Evolutionary conservation across 2,888 invertebrate species (phyloP), one percentile per base, ranked within the genome.

Genomic region (Leucophenga maculata): DNA sequence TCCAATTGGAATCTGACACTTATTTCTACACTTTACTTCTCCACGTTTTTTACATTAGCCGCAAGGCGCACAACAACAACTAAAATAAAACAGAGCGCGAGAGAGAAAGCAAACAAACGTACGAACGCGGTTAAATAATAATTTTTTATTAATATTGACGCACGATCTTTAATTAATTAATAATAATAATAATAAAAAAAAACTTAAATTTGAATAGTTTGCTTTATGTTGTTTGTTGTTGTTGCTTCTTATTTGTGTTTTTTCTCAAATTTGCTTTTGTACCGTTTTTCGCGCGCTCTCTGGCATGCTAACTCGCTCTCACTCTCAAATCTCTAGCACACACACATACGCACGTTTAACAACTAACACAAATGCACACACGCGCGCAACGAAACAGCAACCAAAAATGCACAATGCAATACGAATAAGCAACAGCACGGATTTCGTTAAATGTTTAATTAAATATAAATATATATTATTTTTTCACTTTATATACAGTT

Each of bases 1-100:
- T 62, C 64, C 31, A 32, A 72, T 77, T 75, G 74, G 70, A 73
- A 31, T 69, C 75, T 59, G 59, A 65, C 70, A 72, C 69, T 74
- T 70, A 69, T 73, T 77, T 70, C 70, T 78, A 69, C 62, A 57
- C 32, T 64, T 65, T n/a, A n/a, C 44, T 66, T 69, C 31, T 68
- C 66, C 18, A 66, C 67, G 31, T 71, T 60, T 52, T 69, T 65
- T 69, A 70, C 62, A 39, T 26, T 39, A 50, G 66, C 68, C 69
- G 73, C 68, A 71, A 71, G 69, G 69, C 71, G 14, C 22, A 57
- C 71, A 71, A 74, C 68, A 69, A n/a, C 48, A 69, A 76, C 73
- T 64, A 39, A 39, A 39, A 39, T 11, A 39, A 8, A 39, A 39
- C 39, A 39, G 11, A 39, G 39, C 3, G 39, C 8, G 39, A 39